A percentile compares a stretch with the other conserved stretches of the same genome.
Evolutionary conservation across 2,888 invertebrate genomes (phyloP).

Genomic region (Acleris cristana): DNA sequence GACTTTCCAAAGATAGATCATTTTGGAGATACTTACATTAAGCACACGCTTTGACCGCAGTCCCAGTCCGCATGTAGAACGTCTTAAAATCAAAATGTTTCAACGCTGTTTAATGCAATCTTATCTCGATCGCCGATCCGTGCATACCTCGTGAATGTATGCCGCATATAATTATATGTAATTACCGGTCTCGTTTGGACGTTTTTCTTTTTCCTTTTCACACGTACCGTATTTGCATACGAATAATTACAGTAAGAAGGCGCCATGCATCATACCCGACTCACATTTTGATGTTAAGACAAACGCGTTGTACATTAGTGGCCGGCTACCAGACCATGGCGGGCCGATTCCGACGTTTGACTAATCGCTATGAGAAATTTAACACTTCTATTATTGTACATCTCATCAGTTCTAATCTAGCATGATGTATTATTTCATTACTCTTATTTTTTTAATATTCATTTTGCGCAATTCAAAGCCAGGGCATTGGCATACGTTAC

Average conservation of each 20-base stretch:
- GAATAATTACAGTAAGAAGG: conserved; percentile 74
- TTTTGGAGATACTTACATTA: conserved; percentile 75
- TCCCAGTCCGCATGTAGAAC: conserved; percentile 69
- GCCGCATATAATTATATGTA: conserved; percentile 80
- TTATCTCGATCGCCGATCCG: conserved; percentile 78
- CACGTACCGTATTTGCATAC: conserved; percentile 82
- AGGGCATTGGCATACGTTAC: conserved; percentile 94
- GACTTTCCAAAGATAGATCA: conserved; percentile 52
- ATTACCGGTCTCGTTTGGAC: conserved; percentile 72
- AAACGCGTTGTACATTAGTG: conserved; percentile 64
- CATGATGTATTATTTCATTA: conserved; percentile 83
- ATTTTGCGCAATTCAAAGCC: conserved; percentile 87
- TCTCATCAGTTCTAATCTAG: conserved; percentile 78
- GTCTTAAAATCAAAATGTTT: conserved; percentile 83
- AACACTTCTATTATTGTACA: conserved; percentile 75
- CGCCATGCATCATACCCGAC: conserved; percentile 74
- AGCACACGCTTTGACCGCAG: conserved; percentile 76
- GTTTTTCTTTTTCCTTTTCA: conserved; percentile 80
- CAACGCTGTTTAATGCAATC: conserved; percentile 81
- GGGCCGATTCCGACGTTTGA: conserved; percentile 71
- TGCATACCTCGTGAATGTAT: conserved; percentile 77
- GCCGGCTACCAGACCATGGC: conserved; percentile 70
- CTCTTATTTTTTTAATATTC: conserved; percentile 75
- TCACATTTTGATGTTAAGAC: conserved; percentile 79
- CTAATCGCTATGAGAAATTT: conserved; percentile 76